Base-by-base conservation (phyloP, 1,140 invertebrate species). In the Laupala kohalensis region DNA sequence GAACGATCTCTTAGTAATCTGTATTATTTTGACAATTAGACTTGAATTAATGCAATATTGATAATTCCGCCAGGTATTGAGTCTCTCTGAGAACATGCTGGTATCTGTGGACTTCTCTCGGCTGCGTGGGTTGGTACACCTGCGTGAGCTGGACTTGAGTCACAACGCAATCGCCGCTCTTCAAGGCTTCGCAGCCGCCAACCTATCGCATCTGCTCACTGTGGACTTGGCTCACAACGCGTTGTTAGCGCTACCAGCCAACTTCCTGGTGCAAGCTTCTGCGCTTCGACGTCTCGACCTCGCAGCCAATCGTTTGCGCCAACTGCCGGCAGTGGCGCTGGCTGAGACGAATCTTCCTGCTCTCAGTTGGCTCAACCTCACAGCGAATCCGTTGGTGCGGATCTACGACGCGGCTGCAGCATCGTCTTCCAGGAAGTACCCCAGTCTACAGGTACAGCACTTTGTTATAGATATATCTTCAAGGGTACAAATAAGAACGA, bases 261-360 rank as follows among this genome's bases (percentile, higher is more conserved):
- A 94, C 76, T 92, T 95, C 78, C 90, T 96, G 75, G 84, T 87
- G 69, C 84, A 90, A 77, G 88, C 88, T 64, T 79, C 86, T 72
- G 83, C 87, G 74, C 76, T 96, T 30, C 86, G 89, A 73, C 84
- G 88, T 62, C 85, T 96, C 1, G 90, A 94, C 78, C 79, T 96
- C 25, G 91, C 92, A 0, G 84, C 84, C 69, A 96, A 96, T 82
- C 85, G 86, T 65, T 92, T 96, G 73, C 85, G 87, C 71, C 87
- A 92, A 76, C 89, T 95, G 70, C 93, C 93, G 3, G 90, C 90
- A 13, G 86, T 88, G 1, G 88, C 91, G 0, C 77, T 95, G 15
- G 90, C 92, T 1, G 88, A 90, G 70, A 84, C 86, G 26, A 89
- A 91, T 62, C 80, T 93, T 19, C 88, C 90, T 0, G 84, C 85